These are phyloP conservation scores for Neodiprion virginianus DNA, from an alignment of 1,140 invertebrate genomes.

Conservation along the genomic window DNA sequence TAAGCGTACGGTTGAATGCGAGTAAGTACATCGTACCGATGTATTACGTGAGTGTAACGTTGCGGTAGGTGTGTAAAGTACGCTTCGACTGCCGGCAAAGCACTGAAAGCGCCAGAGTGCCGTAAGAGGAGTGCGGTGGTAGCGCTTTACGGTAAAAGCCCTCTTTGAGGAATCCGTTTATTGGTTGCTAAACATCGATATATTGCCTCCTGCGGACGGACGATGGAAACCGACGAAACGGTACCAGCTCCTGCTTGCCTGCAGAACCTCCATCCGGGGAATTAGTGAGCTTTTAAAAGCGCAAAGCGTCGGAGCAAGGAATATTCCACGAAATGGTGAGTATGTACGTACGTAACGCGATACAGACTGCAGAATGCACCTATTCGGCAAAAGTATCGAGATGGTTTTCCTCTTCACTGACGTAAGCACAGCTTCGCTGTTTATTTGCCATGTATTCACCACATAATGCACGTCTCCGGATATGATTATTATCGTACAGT, in stretches of 20 bases:
- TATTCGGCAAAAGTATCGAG: no score
- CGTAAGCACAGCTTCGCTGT: no score
- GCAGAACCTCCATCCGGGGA: conserved; percentile 22
- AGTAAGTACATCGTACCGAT: conserved; percentile 21
- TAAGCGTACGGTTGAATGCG: no score
- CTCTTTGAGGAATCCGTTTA: conserved; percentile 62
- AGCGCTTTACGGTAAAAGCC: conserved; percentile 56
- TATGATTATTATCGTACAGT: no score
- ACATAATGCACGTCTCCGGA: no score
- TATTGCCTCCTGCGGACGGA: conserved; percentile 51
- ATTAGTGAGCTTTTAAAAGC: conserved; percentile 56
- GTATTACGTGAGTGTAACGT: conserved; percentile 24
- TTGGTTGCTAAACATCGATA: conserved; percentile 64
- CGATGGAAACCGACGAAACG: conserved; percentile 30
- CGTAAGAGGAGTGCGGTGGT: conserved; percentile 25
- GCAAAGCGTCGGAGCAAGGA: conserved; percentile 10
- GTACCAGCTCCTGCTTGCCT: neutral
- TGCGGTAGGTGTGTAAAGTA: no score
- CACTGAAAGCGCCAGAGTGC: conserved; percentile 40
- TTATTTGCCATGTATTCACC: no score
- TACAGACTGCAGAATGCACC: no score
- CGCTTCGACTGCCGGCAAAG: conserved; percentile 3
- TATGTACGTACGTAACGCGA: no score
- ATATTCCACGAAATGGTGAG: neutral
- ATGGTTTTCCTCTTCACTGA: no score